Base-by-base conservation (phyloP, 2,888 invertebrate genomes). In the Phaonia tiefii region DNA sequence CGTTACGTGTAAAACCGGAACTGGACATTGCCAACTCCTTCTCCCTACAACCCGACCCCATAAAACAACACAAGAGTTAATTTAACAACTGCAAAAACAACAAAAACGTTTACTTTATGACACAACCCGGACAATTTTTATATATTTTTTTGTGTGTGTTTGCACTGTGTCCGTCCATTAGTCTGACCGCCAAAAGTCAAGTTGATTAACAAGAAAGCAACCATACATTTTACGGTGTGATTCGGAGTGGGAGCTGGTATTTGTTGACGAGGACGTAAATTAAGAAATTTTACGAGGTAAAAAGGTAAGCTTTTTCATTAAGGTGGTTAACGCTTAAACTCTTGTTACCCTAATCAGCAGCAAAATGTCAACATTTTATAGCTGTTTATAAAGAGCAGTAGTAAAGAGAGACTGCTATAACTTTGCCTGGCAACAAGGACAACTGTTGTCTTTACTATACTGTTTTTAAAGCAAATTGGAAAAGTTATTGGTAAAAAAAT, bases 261-360 rank as follows among this genome's bases (percentile, higher is more conserved):
- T 56, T 22, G 20, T 37, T 39, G 71, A 37, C 49, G 58, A 54
- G 71, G 56, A 42, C 39, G 71, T 72, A 72, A 66, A 77, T 77
- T 54, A 72, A 58, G 58, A 66, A 67, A 77, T 71, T 77, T 77
- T 77, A 77, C 66, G 66, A 67, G 58, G 46, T 26, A 72, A 76
- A 46, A 76, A 46, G 26, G 31, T 66, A 56, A 66, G 31, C 26
- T 20, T 72, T 72, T 66, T 77, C 42, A 66, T 49, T 39, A 56
- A 22, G 13, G 65, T 44, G 67, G 58, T 49, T 66, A 37, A 63
- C 63, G 31, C 31, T 13, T 31, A 60, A 37, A 58, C 17, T 37
- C 22, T 63, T 63, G 42, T 63, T 63, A 60, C 11, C 51, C 65
- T 54, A 42, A 31, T 31, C 22, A 44, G 46, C 37, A 65, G 26